Evolutionary conservation across 1,140 invertebrate species (phyloP), one percentile per base, ranked within the genome.

Genomic region (Grapholita molesta): DNA sequence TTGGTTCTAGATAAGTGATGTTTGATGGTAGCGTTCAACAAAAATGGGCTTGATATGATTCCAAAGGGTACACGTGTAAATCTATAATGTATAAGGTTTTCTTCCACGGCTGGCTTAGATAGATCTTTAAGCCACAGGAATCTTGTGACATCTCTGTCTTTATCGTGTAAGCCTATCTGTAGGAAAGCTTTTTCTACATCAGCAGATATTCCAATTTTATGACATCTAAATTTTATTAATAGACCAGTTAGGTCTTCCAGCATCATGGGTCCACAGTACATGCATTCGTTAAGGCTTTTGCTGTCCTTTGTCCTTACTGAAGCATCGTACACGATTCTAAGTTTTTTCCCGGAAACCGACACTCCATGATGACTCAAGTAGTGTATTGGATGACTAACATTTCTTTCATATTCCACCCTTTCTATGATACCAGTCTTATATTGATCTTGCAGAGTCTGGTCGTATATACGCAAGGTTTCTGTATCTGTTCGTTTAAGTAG

Each of bases 151-250:
- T 68, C 66, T 23, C 66, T 28, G 25, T 68, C 66, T 18, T 25
- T 25, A 3, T 55, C 8, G 1, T 68, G 15, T 1, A 68, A 12
- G 3, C 61, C 69, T 18, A 70, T 48, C 38, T 70, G 68, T 53
- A 70, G 25, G 21, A 70, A 70, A n/a, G 68, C 68, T 15, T 70
- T 70, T 33, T 70, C 48, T 12, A 67, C 52, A 23, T 67, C 66
- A 12, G 66, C 64, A 1, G 48, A 8, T 12, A 68, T 21, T 21
- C 67, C 57, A 48, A 65, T 65, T 23, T 23, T 6, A 32, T 70
- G 64, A 15, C 64, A 18, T 30, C 68, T 25, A 65, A 70, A 70
- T 7, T 61, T 64, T 32, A 70, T 30, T 9, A 70, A 3, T 2
- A 70, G 25, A 23, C 57, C 68, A 0, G 42, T 65, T 30, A 70